These are phyloP conservation scores for Euthynnus affinis DNA, from an alignment of 2,797 vertebrate genomes.

Conservation along the genomic window DNA sequence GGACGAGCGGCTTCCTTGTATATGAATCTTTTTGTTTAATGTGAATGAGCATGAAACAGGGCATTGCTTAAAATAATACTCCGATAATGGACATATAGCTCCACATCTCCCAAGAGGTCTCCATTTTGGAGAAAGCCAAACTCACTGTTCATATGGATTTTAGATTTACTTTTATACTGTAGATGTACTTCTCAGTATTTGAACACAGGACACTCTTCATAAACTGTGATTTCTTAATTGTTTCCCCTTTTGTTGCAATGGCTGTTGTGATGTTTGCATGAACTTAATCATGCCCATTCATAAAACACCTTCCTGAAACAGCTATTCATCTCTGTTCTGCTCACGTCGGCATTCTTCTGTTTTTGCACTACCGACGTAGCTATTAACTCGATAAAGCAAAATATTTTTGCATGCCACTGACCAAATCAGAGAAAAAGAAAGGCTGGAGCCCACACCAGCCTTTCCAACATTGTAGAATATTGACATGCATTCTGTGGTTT, in stretches of 20 bases:
- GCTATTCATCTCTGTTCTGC: slow-evolving; percentile 8
- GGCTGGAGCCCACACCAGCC: slow-evolving; percentile 19
- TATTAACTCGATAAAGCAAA: slow-evolving; percentile 37
- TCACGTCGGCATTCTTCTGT: not conserved
- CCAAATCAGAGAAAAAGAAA: slow-evolving; percentile 32
- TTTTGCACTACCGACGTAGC: slow-evolving; percentile 11
- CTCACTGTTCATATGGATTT: not conserved
- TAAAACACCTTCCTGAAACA: slow-evolving; percentile 1
- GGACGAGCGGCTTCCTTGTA: not conserved
- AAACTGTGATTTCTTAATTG: not conserved
- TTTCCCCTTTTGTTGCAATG: not conserved
- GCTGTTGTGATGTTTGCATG: not conserved
- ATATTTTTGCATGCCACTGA: slow-evolving; percentile 33
- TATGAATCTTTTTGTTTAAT: slow-evolving; percentile 8
- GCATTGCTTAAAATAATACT: not conserved
- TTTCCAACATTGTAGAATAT: slow-evolving; percentile 45
- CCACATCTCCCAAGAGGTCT: slow-evolving; percentile 5
- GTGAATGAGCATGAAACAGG: slow-evolving; percentile 18
- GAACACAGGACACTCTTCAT: not conserved
- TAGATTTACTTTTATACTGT: not conserved
- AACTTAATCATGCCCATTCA: not conserved
- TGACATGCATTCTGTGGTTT: slow-evolving; percentile 62
- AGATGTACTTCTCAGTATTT: not conserved
- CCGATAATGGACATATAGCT: not conserved
- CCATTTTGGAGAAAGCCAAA: not conserved